Conservation (phyloP, 2,797 vertebrate genomes). For the Xiphorhynchus erythropygius region DNA sequence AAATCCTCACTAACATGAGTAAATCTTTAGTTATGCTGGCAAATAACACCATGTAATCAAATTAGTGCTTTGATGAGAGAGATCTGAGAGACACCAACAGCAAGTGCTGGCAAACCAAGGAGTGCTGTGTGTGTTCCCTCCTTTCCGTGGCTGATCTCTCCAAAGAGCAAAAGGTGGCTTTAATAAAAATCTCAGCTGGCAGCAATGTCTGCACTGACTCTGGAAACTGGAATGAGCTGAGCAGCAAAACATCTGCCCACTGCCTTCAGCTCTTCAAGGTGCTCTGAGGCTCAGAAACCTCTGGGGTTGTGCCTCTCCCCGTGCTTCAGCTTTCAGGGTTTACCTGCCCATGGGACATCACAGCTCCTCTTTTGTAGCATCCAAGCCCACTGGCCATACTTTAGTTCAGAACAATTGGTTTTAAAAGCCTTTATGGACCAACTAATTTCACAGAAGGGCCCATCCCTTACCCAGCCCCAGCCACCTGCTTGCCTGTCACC, state of each 20-base stretch:
- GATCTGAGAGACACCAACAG: neutral
- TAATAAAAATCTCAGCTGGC: neutral
- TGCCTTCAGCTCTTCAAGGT: neutral
- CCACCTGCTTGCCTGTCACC: neutral
- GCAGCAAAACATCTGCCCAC: neutral
- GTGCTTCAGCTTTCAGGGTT: neutral
- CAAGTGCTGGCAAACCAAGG: no score
- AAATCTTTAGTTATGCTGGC: neutral
- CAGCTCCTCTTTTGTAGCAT: neutral
- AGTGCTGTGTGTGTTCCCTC: neutral
- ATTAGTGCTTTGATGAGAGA: neutral
- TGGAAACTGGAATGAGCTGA: neutral
- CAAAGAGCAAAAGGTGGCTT: neutral
- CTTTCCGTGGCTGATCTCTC: neutral
- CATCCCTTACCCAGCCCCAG: neutral
- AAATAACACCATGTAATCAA: neutral
- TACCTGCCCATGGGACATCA: neutral
- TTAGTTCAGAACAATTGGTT: neutral
- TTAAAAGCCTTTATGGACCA: neutral
- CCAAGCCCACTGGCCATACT: no score
- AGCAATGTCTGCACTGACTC: neutral
- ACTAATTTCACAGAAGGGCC: neutral
- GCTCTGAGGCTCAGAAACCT: neutral
- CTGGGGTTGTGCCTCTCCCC: no score
- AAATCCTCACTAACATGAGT: neutral